Conservation (phyloP, 2,797 vertebrate genomes). For the Pampus argenteus region DNA sequence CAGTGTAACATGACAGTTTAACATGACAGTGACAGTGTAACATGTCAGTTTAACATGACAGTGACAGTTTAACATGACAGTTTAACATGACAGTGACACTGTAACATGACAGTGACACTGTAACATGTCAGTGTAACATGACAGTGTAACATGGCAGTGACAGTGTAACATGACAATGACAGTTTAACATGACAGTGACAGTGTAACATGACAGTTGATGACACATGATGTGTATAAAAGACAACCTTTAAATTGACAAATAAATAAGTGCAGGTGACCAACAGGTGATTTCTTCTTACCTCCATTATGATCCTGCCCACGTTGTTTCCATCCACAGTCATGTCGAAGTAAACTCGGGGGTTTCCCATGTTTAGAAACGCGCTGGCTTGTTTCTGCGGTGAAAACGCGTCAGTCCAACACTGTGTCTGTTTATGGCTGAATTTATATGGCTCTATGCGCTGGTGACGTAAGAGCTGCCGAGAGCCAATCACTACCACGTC, state of each 20-base stretch:
- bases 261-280: background rate
- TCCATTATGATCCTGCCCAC: conserved; percentile 89
- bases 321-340: conserved; percentile 61
- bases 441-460: background rate
- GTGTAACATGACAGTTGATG: too few species aligned
- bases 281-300: conserved; percentile 72
- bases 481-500: conserved; percentile 49
- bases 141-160: too few species aligned
- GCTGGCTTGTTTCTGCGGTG: fast-evolving
- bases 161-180: too few species aligned
- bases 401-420: background rate
- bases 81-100: too few species aligned
- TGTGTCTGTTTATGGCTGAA: background rate
- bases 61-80: too few species aligned
- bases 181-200: too few species aligned
- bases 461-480: background rate
- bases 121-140: too few species aligned
- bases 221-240: too few species aligned
- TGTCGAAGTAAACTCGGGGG: conserved; percentile 89
- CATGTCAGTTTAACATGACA: too few species aligned
- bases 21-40: too few species aligned
- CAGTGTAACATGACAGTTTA: too few species aligned
- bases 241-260: background rate
- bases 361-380: conserved; percentile 63
- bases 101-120: too few species aligned